Conservation (phyloP, 2,113 vertebrate species). For the Mola mola region DNA sequence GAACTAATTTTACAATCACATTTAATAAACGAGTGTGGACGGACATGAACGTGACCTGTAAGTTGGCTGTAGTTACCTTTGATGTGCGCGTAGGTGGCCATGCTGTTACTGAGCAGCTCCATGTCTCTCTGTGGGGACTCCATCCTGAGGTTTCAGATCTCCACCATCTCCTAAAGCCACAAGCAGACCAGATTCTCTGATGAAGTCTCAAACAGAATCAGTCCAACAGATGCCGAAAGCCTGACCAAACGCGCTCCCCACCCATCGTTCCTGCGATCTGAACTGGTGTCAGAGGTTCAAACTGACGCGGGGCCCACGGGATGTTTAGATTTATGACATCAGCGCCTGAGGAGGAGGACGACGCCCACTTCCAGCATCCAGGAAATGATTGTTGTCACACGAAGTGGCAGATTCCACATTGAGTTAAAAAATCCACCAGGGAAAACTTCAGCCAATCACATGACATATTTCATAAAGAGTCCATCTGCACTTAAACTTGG, state of each 20-base stretch:
- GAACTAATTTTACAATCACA: no score
- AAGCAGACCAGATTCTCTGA: not conserved
- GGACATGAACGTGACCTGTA: no score
- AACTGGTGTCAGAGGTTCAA: conserved; percentile 37
- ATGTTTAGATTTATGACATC: conserved; percentile 53
- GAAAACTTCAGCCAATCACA: not conserved
- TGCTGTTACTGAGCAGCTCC: conserved; percentile 96
- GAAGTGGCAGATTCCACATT: conserved; percentile 17
- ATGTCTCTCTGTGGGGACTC: conserved; percentile 87
- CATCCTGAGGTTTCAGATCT: conserved; percentile 70
- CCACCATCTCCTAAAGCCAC: conserved; percentile 28
- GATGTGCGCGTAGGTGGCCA: conserved; percentile 93
- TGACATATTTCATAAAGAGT: no score
- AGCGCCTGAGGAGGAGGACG: conserved; percentile 20
- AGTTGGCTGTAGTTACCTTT: conserved; percentile 79
- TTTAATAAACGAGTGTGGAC: no score
- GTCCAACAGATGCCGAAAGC: not conserved
- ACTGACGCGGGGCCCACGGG: conserved; percentile 18
- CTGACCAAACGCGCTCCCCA: not conserved
- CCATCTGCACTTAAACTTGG: no score
- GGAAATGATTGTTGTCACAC: conserved; percentile 2
- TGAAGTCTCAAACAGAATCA: not conserved
- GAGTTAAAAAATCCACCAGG: not conserved
- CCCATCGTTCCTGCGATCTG: conserved; percentile 33
- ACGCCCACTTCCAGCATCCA: conserved; percentile 34